These are phyloP conservation scores for Parnassius smintheus DNA, from an alignment of 2,888 invertebrate species.

Conservation along the genomic window DNA sequence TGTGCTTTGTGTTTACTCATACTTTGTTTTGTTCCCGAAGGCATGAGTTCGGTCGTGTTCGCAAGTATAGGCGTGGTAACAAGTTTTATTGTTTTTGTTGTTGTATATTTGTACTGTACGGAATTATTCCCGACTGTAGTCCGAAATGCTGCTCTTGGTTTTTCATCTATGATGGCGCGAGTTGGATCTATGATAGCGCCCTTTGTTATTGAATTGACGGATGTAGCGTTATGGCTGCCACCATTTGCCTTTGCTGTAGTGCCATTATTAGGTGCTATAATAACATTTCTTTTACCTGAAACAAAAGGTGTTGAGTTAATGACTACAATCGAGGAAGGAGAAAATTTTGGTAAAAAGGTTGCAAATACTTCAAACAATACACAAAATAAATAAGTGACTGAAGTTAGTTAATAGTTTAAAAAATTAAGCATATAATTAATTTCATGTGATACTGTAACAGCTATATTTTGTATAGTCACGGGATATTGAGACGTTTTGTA, in stretches of 20 bases:
- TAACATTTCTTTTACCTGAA: constrained; percentile 86
- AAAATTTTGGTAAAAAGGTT: constrained; percentile 71
- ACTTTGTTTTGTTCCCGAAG: constrained; percentile 77
- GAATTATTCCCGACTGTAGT: constrained; percentile 95
- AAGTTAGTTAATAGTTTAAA: background rate
- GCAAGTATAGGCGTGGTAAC: constrained; percentile 89
- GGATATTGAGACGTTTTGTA: too few relatives aligned
- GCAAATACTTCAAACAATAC: constrained; percentile 5
- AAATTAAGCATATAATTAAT: too few relatives aligned
- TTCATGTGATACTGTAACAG: too few relatives aligned
- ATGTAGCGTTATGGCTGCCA: constrained; percentile 81
- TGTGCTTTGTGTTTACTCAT: constrained; percentile 83
- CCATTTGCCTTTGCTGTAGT: constrained; percentile 86
- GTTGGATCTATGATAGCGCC: constrained; percentile 93
- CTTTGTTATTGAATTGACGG: constrained; percentile 84
- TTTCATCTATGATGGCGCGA: constrained; percentile 93
- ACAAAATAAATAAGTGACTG: background rate
- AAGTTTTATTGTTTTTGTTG: constrained; percentile 91
- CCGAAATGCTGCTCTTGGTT: constrained; percentile 91
- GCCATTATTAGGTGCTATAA: constrained; percentile 80
- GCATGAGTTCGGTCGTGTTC: constrained; percentile 75
- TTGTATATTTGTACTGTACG: constrained; percentile 91
- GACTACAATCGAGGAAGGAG: constrained; percentile 90
- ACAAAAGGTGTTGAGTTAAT: constrained; percentile 88
- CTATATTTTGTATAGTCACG: too few relatives aligned